Conservation (phyloP, 2,113 vertebrate genomes). For the Cryptotis parvus region DNA sequence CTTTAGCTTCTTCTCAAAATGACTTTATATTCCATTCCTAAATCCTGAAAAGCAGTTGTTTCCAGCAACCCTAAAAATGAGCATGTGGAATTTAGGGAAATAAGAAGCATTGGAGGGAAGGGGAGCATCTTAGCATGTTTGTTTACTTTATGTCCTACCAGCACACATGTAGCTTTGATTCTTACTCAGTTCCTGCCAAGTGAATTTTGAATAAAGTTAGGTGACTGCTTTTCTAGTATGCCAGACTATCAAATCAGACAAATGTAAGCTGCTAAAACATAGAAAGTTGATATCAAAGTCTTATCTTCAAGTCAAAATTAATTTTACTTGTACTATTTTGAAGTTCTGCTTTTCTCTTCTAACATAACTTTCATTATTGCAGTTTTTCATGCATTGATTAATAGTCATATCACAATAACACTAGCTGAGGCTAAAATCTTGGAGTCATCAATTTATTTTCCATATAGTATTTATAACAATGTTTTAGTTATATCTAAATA, state of each 20-base stretch:
- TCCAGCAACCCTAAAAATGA: not conserved
- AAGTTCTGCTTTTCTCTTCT: not conserved
- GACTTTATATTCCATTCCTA: not conserved
- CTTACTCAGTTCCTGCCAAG: conserved; percentile 13
- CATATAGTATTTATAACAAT: too few relatives aligned
- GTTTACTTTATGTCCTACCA: not conserved
- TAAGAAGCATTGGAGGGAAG: not conserved
- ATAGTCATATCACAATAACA: not conserved
- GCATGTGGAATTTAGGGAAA: not conserved
- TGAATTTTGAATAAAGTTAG: conserved; percentile 38
- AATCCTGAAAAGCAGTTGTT: conserved; percentile 21
- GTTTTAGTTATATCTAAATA: not conserved
- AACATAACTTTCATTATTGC: not conserved
- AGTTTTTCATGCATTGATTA: not conserved
- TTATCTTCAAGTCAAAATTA: conserved; percentile 28
- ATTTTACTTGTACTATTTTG: not conserved
- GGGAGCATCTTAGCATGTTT: not conserved
- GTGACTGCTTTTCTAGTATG: conserved; percentile 3
- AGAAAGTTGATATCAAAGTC: conserved; percentile 36
- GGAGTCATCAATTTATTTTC: not conserved
- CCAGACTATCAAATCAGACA: not conserved
- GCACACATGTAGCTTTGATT: conserved; percentile 25
- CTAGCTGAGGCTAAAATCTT: not conserved
- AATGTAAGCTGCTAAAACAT: conserved; percentile 17
- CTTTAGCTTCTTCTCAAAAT: conserved; percentile 19